A percentile compares a stretch with the other conserved stretches of the same genome.
Conservation (phyloP, 2,888 invertebrate genomes). For the Notocelia uddmanniana region DNA sequence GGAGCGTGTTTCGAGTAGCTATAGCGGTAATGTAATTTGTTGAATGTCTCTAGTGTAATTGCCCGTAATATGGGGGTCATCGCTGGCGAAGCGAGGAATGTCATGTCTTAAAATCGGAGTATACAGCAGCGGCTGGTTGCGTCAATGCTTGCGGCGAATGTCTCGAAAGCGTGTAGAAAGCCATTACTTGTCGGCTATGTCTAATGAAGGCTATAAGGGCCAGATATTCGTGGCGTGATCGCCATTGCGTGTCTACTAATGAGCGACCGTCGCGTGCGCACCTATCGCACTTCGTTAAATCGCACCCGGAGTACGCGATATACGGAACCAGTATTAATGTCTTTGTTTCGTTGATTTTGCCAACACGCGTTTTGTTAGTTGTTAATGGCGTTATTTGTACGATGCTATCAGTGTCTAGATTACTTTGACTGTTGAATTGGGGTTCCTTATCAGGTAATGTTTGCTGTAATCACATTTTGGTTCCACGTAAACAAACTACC, state of each 20-base stretch:
- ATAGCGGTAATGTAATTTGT: conserved; percentile 43
- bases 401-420: conserved; percentile 43
- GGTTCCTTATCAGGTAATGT: conserved; percentile 37
- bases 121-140: conserved; percentile 28
- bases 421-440: conserved; percentile 35
- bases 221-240: conserved; percentile 57
- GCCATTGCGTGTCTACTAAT: conserved; percentile 78
- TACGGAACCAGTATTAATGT: conserved; percentile 58
- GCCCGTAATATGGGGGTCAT: conserved; percentile 42
- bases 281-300: conserved; percentile 74
- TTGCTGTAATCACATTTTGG: conserved; percentile 17
- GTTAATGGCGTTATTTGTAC: conserved; percentile 47
- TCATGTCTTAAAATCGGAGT: conserved; percentile 3
- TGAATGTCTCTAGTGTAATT: conserved; percentile 44
- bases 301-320: conserved; percentile 70
- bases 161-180: conserved; percentile 61
- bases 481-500: conserved; percentile 6
- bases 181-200: conserved; percentile 68
- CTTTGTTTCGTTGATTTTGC: conserved; percentile 64
- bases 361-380: conserved; percentile 54
- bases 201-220: conserved; percentile 67
- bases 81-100: conserved; percentile 23
- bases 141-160: conserved; percentile 38
- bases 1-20: conserved; percentile 11
- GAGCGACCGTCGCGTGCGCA: conserved; percentile 79